Evolutionary conservation across 2,888 invertebrate species (phyloP), one percentile per base, ranked within the genome.

Genomic region (Orthosia cruda): DNA sequence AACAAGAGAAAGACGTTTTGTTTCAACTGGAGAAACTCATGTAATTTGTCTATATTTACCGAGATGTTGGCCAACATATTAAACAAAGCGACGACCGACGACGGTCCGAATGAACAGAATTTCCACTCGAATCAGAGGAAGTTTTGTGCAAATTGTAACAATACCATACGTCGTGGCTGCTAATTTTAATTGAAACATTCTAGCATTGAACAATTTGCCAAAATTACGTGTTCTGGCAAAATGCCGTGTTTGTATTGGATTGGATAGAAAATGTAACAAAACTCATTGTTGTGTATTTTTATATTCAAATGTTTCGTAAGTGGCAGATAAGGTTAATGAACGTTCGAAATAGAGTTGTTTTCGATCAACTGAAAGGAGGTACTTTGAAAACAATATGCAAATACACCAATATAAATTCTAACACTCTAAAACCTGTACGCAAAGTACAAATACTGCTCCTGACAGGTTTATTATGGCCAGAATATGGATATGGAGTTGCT

Each of bases 111-210:
- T 76, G 58, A 75, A 70, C 20, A 66, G 13, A 50, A 65, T 68
- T 61, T 20, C 40, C 47, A 58, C 47, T 64, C 20, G 45, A 63
- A 47, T 57, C 45, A 59, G n/a, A 77, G 61, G 67, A 82, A 81
- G 64, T 59, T 47, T 52, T 69, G 45, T 55, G 59, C 26, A 15
- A 68, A 65, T 72, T 64, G 58, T 65, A 72, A 73, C 64, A 72
- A 77, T 67, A 77, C 78, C 62, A 59, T 79, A 73, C 68, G 68
- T 32, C 58, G 78, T 54, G 62, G 66, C 55, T 52, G 61, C 80
- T 77, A 82, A 77, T 82, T 82, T 62, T 82, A 80, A 82, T 77
- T 77, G 82, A 82, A 81, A 81, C 78, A 66, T 77, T 80, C 82
- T 81, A 72, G 78, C 61, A 61, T 62, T 64, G 57, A 74, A 83